Evolutionary conservation across 2,888 invertebrate genomes (phyloP), one percentile per base, ranked within the genome.

Genomic region (Drosophila mimica): DNA sequence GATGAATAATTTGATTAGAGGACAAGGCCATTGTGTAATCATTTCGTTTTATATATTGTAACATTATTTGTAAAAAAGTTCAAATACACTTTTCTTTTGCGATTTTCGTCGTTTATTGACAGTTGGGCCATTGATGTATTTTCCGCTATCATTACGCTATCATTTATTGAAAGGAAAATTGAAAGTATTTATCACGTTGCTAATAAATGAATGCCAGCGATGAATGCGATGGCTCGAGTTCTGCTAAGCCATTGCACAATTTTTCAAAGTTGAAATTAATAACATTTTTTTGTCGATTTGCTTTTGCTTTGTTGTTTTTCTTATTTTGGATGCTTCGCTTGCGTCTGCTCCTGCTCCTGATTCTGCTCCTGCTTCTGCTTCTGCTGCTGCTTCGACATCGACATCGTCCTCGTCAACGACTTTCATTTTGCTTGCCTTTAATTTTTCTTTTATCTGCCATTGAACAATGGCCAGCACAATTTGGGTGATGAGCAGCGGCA

Each of bases 381-480:
- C 46, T n/a, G n/a, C 40, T 11, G 11, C 11, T 11, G 11, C 33
- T 11, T 34, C 34, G 4, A 33, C 33, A 31, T 59, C 59, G 72
- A 57, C 53, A 57, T 49, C 65, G 40, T 15, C 49, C 40, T 38
- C 72, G 62, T 56, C 59, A 61, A 64, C 62, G 79, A 73, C 76
- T 87, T 83, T 83, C 82, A 89, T 86, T 86, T 77, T 56, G 84
- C 85, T 90, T 87, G 73, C 84, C 88, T 86, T 90, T 86, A 89
- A 87, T 87, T 86, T 88, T 90, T 90, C 90, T 86, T 87, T 89
- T 89, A 88, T 86, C 90, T 87, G 87, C 90, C 85, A 89, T 84
- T 89, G 88, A 89, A 87, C 89, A 87, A 87, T 89, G 79, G 88
- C 81, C 81, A 79, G 90, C 76, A 81, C 76, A 81, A 72, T 81